Evolutionary conservation across 2,888 invertebrate species (phyloP), one percentile per base, ranked within the genome.

Genomic region (Meandrusa payeni): DNA sequence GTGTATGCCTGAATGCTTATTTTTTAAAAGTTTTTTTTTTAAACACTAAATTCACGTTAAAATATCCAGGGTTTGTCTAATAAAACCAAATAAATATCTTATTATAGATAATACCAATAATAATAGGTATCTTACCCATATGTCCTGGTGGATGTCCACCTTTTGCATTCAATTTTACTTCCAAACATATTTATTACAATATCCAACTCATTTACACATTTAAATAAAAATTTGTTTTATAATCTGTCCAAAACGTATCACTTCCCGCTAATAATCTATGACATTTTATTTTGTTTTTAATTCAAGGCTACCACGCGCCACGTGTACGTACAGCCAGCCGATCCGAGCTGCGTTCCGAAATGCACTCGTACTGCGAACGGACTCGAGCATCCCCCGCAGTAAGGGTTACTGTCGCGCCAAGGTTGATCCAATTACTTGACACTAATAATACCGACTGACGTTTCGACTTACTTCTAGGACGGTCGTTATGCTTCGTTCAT

Each of bases 91-190:
- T n/a, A n/a, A n/a, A n/a, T n/a, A n/a, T n/a, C n/a, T n/a, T n/a
- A n/a, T n/a, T n/a, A n/a, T n/a, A n/a, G n/a, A n/a, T n/a, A n/a
- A n/a, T n/a, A n/a, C n/a, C n/a, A n/a, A n/a, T n/a, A n/a, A n/a
- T n/a, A n/a, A n/a, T n/a, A n/a, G n/a, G 15, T 15, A 15, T 4
- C 2, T 15, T 15, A 15, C 15, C 15, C 4, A 15, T 15, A 15
- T 15, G 4, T 15, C 15, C 15, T 55, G 40, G 66, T 62, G 0
- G 76, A 76, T 0, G 86, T 82, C 91, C 91, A 91, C 50, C 86
- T 83, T 64, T 91, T 81, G 32, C 90, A 89, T 50, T 91, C 90
- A 44, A 81, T 67, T 64, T 90, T 89, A 56, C 89, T 90, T 48
- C 90, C 90, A 62, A 91, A 91, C 91, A 91, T 91, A 31, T 51